Percentiles rank a stretch among this genome's conserved stretches.
Evolutionary conservation across 2,113 vertebrate genomes (phyloP).

Genomic region (Tauraco erythrolophus): DNA sequence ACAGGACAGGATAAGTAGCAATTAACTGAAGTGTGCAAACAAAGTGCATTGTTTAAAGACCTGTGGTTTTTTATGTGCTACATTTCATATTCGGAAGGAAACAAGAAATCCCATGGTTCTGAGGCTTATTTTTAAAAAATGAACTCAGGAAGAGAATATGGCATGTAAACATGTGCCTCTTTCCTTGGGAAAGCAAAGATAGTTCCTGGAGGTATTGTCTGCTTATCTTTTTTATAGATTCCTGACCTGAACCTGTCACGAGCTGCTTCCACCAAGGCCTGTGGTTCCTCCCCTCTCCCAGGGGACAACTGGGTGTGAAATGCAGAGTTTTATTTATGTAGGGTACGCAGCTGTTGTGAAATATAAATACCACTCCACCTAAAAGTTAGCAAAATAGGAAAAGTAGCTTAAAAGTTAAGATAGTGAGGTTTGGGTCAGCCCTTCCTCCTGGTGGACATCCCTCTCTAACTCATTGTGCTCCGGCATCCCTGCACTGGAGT

Average conservation of each 20-base stretch:
- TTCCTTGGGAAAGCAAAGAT: neutral
- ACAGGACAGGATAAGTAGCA: neutral
- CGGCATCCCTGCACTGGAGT: neutral
- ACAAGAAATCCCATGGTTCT: neutral
- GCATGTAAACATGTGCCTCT: neutral
- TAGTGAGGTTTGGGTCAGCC: neutral
- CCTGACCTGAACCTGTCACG: neutral
- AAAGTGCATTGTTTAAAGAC: conserved; percentile 1
- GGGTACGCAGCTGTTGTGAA: neutral
- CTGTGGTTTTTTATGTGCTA: neutral
- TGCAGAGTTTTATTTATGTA: neutral
- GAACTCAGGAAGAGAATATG: neutral
- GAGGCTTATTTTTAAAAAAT: neutral
- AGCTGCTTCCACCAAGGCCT: neutral
- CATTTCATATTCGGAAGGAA: conserved; percentile 8
- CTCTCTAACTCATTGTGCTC: neutral
- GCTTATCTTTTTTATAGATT: neutral
- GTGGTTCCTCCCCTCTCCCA: neutral
- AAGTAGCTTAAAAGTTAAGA: neutral
- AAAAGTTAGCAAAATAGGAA: neutral
- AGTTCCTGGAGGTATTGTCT: neutral
- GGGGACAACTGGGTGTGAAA: neutral
- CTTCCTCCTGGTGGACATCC: neutral
- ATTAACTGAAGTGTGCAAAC: neutral
- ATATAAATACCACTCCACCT: neutral